These are phyloP conservation scores for Aproaerema taeniolella DNA, from an alignment of 2,888 invertebrate species.

Conservation along the genomic window DNA sequence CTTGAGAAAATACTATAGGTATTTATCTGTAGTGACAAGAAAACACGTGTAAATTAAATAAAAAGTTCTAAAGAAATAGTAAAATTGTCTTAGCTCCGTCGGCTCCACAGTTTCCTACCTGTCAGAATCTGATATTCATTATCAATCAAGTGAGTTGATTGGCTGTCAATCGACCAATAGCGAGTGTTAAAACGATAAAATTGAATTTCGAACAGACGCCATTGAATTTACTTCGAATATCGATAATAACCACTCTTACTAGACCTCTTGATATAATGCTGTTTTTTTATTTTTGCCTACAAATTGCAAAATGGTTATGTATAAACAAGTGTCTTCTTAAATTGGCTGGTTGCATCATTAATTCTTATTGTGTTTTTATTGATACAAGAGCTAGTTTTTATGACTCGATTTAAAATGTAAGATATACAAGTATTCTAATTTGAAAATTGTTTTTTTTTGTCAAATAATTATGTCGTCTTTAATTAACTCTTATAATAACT, in stretches of 20 bases:
- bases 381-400: too few relatives aligned
- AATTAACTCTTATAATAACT: too few relatives aligned
- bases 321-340: constrained; percentile 24
- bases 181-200: constrained; percentile 25
- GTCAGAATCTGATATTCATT: constrained; percentile 39
- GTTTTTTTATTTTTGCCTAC: constrained; percentile 22
- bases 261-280: constrained; percentile 27
- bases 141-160: constrained; percentile 50
- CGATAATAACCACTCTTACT: constrained; percentile 24
- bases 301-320: constrained; percentile 15
- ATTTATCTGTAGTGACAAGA: too few relatives aligned
- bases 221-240: constrained; percentile 33
- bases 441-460: too few relatives aligned
- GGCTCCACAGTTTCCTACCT: constrained; percentile 40
- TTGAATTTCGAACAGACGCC: constrained; percentile 45
- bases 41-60: too few relatives aligned
- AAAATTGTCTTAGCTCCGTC: too few relatives aligned
- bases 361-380: constrained; percentile 15
- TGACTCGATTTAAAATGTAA: too few relatives aligned
- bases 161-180: constrained; percentile 51
- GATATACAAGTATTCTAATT: too few relatives aligned
- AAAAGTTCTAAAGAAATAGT: too few relatives aligned
- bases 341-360: constrained; percentile 21
- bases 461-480: too few relatives aligned
- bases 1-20: too few relatives aligned